phyloP scores from a whole-genome alignment of 2,888 invertebrate species.

The Tipula vernalis region DNA sequence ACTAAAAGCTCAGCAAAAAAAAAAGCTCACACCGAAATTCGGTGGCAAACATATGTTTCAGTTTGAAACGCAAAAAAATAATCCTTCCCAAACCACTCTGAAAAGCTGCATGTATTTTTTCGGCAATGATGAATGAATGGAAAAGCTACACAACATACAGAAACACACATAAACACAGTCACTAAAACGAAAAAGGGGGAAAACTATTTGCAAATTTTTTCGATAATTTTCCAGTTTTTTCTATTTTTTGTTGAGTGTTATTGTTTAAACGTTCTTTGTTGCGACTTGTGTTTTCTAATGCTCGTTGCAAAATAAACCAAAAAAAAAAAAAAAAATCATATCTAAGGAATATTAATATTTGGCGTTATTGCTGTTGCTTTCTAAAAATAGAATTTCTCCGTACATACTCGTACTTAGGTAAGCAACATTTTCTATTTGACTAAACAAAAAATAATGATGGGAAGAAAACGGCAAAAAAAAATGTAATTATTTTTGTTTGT shows the following conservation, averaged over 20 bases:
- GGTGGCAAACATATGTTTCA: neutral
- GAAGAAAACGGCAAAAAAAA: neutral
- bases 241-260: neutral
- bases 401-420: neutral
- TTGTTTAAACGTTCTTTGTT: neutral
- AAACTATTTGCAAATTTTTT: neutral
- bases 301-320: neutral
- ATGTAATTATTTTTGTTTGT: neutral
- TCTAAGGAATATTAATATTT: neutral
- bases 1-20: neutral
- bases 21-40: neutral
- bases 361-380: neutral
- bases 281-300: neutral
- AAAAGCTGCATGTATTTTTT: neutral
- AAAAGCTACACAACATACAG: neutral
- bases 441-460: neutral
- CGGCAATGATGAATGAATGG: neutral
- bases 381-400: neutral
- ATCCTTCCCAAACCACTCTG: neutral
- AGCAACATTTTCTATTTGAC: neutral
- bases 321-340: neutral
- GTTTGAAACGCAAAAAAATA: neutral
- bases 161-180: neutral
- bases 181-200: neutral
- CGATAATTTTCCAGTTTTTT: neutral